Evolutionary conservation across 2,888 invertebrate species (phyloP).

Genomic region (Xanthia icteritia): DNA sequence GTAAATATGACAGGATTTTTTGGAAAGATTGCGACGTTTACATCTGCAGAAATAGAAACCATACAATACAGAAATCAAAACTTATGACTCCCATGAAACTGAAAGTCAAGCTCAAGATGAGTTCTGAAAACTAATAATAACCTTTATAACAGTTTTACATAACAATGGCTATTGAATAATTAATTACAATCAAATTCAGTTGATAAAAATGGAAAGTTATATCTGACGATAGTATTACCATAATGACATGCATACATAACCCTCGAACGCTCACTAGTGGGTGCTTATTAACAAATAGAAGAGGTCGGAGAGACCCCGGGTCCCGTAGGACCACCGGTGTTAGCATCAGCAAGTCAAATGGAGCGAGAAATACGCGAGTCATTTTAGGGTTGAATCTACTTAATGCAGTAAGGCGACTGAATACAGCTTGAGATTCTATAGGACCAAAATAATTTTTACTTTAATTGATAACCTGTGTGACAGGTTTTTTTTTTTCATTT

Average conservation of each 20-base stretch:
- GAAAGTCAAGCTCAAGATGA: neutral
- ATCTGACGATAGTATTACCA: conserved; percentile 67
- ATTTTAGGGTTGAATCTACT: conserved; percentile 72
- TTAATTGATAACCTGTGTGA: neutral
- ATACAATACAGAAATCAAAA: neutral
- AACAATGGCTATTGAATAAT: conserved; percentile 62
- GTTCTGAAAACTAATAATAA: conserved; percentile 13
- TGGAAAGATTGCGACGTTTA: neutral
- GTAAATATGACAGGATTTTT: neutral
- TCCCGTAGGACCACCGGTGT: conserved; percentile 83
- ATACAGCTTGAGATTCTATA: neutral
- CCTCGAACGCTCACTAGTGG: conserved; percentile 67
- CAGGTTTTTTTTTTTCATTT: neutral
- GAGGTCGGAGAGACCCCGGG: conserved; percentile 71
- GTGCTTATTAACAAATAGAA: conserved; percentile 84
- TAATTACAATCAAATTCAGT: conserved; percentile 59
- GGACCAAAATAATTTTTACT: neutral
- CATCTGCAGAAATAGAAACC: neutral
- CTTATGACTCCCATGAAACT: neutral
- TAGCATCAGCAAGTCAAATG: conserved; percentile 86
- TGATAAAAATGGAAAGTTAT: conserved; percentile 62
- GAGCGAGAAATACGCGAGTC: conserved; percentile 78
- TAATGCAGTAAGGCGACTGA: conserved; percentile 14
- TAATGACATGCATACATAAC: conserved; percentile 67
- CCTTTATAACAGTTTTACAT: conserved; percentile 8